These are phyloP conservation scores for Bombus huntii DNA, from an alignment of 1,140 invertebrate species.

Conservation along the genomic window DNA sequence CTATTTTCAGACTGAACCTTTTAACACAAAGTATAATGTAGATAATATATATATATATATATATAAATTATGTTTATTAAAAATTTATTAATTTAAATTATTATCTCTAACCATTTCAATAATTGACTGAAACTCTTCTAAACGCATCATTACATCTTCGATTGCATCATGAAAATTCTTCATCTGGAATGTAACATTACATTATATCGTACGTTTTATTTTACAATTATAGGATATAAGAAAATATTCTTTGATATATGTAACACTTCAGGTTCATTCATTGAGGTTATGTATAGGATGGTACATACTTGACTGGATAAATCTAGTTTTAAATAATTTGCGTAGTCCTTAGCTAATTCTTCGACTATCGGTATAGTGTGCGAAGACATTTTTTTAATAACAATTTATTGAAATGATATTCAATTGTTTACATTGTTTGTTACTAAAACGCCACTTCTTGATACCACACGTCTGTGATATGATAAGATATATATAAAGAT, in stretches of 20 bases:
- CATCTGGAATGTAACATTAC: conserved; percentile 52
- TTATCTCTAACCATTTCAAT: conserved; percentile 69
- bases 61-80: neutral
- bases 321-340: conserved; percentile 68
- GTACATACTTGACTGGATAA: conserved; percentile 59
- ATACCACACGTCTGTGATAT: neutral
- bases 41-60: neutral
- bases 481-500: no score
- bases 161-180: conserved; percentile 66
- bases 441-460: neutral
- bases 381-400: conserved; percentile 36
- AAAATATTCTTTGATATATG: neutral
- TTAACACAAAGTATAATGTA: conserved; percentile 28
- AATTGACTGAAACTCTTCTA: conserved; percentile 75
- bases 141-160: conserved; percentile 71
- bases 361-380: conserved; percentile 49
- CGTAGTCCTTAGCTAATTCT: conserved; percentile 70
- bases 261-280: neutral
- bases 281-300: conserved; percentile 24
- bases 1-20: conserved; percentile 69
- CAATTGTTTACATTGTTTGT: neutral
- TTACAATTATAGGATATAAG: neutral
- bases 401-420: neutral
- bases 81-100: neutral
- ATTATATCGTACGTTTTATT: conserved; percentile 15